phyloP scores from a whole-genome alignment of 2,797 vertebrate genomes.

The Nyctalus aviator region DNA sequence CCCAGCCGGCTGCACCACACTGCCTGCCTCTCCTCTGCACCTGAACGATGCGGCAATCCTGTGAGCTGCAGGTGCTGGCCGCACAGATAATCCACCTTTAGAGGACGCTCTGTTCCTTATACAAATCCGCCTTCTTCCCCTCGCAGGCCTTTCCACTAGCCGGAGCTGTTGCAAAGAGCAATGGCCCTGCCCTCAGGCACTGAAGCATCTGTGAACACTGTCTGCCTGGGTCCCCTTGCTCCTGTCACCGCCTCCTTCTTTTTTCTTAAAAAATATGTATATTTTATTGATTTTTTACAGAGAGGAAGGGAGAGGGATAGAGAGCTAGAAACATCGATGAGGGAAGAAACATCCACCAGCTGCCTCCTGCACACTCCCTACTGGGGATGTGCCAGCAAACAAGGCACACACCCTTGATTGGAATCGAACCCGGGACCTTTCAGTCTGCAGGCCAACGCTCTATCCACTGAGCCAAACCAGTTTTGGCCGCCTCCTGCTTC shows the following conservation, averaged over 20 bases:
- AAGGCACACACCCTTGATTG: too few species aligned
- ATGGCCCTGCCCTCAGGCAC: rapidly evolving
- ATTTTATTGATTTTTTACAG: too few species aligned
- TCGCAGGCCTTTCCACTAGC: rapidly evolving
- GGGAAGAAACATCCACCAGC: too few species aligned
- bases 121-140: too few species aligned
- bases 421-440: too few species aligned
- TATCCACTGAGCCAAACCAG: too few species aligned
- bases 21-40: not conserved
- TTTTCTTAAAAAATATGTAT: too few species aligned
- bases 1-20: not conserved
- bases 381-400: too few species aligned
- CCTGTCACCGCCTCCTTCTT: not conserved
- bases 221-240: not conserved
- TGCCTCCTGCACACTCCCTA: too few species aligned
- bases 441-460: too few species aligned
- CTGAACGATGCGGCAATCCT: not conserved
- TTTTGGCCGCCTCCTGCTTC: not conserved
- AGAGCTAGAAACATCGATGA: too few species aligned
- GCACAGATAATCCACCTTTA: not conserved
- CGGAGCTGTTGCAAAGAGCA: not conserved
- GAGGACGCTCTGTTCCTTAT: not conserved
- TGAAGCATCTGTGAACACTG: rapidly evolving
- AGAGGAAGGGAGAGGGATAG: too few species aligned
- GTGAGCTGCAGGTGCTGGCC: not conserved